These are phyloP conservation scores for Tokudaia muenninki DNA, from an alignment of 2,797 vertebrate species.

Conservation along the genomic window DNA sequence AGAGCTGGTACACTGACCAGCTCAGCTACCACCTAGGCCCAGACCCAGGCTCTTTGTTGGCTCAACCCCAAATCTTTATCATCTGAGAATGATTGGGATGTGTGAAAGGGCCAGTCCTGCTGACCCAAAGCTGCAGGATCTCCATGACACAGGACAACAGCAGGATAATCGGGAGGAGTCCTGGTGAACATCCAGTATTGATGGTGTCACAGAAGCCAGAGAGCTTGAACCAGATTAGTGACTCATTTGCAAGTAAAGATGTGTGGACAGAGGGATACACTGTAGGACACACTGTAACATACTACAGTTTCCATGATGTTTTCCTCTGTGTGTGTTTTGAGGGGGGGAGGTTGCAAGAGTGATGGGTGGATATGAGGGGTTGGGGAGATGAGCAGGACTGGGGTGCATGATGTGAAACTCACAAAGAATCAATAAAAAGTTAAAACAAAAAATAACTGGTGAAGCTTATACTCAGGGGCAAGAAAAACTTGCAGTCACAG, in stretches of 20 bases:
- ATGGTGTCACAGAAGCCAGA: background rate
- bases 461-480: slow-evolving; percentile 11
- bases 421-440: background rate
- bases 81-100: background rate
- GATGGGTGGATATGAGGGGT: background rate
- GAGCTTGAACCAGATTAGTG: background rate
- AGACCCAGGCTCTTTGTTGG: background rate
- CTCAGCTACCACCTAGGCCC: background rate
- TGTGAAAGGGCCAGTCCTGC: background rate
- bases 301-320: background rate
- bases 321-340: background rate
- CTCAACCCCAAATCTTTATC: background rate
- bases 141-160: background rate
- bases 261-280: background rate
- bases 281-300: background rate
- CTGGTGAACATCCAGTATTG: background rate
- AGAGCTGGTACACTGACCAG: background rate
- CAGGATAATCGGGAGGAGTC: background rate
- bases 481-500: slow-evolving; percentile 20
- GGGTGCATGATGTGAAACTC: background rate
- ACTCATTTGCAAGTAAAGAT: background rate
- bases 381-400: background rate
- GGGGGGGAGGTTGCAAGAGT: background rate
- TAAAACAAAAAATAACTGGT: slow-evolving; percentile 5
- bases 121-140: background rate